phyloP scores from a whole-genome alignment of 1,140 invertebrate species.

The Drosophila lini region DNA sequence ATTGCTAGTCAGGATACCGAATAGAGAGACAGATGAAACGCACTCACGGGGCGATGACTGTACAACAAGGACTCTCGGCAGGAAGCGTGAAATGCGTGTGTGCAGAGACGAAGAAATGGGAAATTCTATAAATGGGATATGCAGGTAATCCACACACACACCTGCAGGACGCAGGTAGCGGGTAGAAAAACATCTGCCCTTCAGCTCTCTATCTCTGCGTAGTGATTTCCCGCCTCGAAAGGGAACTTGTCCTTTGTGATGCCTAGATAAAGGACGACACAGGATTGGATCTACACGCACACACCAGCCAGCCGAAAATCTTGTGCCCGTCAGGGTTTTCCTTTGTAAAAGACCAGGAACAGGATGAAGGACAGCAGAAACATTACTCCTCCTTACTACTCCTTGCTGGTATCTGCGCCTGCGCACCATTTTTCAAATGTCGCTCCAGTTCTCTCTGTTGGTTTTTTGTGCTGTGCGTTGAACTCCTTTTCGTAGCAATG shows the following conservation, averaged over 20 bases:
- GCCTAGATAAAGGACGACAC: conserved; percentile 59
- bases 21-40: conserved; percentile 26
- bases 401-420: conserved; percentile 42
- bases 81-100: conserved; percentile 71
- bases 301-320: conserved; percentile 35
- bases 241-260: conserved; percentile 63
- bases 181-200: conserved; percentile 70
- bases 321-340: conserved; percentile 57
- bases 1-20: neutral
- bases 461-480: conserved; percentile 39
- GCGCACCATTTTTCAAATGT: conserved; percentile 70
- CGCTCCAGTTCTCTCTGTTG: conserved; percentile 54
- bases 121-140: conserved; percentile 72
- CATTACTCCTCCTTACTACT: conserved; percentile 5
- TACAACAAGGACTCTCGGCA: conserved; percentile 67
- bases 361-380: conserved; percentile 41
- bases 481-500: conserved; percentile 63
- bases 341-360: conserved; percentile 44
- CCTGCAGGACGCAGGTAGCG: conserved; percentile 71
- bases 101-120: conserved; percentile 50
- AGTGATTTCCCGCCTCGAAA: conserved; percentile 72
- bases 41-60: conserved; percentile 56
- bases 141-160: conserved; percentile 65
- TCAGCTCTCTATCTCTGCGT: conserved; percentile 29
- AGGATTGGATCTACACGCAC: conserved; percentile 34